These are phyloP conservation scores for Melanotaenia boesemani DNA, from an alignment of 2,797 vertebrate species.

Conservation along the genomic window DNA sequence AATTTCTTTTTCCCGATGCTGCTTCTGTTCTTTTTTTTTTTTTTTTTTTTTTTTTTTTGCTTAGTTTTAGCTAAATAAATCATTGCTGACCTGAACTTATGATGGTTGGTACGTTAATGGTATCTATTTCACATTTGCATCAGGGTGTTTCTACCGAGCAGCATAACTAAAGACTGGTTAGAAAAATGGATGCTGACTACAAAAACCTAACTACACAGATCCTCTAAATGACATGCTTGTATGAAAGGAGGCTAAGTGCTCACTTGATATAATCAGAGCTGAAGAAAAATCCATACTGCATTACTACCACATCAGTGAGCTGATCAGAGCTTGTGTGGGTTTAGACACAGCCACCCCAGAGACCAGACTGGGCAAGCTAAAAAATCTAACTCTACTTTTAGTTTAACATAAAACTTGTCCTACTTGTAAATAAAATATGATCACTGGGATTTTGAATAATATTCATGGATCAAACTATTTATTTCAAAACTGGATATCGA, in stretches of 20 bases:
- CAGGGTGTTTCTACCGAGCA: not conserved
- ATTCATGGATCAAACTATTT: not conserved
- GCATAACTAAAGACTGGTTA: not conserved
- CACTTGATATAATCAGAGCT: constrained; percentile 47
- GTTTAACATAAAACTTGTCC: not conserved
- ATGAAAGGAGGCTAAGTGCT: constrained; percentile 27
- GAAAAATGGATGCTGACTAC: not conserved
- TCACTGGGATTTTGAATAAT: not conserved
- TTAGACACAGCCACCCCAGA: constrained; percentile 10
- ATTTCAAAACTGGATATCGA: not conserved
- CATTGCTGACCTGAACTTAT: too few species aligned
- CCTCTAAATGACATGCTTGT: constrained; percentile 3
- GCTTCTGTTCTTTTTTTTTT: too few species aligned
- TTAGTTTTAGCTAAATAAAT: too few species aligned
- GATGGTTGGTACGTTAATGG: not conserved
- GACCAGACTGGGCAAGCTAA: not conserved
- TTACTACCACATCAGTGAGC: constrained; percentile 59
- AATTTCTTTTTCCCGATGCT: too few species aligned
- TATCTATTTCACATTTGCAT: not conserved
- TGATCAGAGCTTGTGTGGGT: constrained; percentile 25
- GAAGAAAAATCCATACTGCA: constrained; percentile 68
- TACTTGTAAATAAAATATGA: not conserved
- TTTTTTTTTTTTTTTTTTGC: too few species aligned
- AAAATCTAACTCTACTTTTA: not conserved
- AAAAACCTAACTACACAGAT: not conserved